These are phyloP conservation scores for Teleogryllus occipitalis DNA, from an alignment of 1,140 invertebrate species.

Conservation along the genomic window DNA sequence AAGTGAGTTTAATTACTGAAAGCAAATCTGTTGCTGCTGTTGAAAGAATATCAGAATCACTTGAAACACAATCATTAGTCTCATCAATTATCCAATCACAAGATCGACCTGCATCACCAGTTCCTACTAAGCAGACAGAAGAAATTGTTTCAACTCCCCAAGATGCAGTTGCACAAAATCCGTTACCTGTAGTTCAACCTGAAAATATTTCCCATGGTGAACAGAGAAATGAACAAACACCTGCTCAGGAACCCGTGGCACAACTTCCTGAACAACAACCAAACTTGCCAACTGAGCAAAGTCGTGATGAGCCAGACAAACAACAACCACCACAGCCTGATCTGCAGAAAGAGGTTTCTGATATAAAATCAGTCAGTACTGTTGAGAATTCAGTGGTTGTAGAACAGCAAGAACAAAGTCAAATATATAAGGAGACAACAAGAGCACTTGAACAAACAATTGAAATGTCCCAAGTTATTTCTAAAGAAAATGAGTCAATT, in stretches of 20 bases:
- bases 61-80: conserved; percentile 3
- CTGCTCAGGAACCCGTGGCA: no score
- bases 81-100: background rate
- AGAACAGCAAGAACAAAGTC: background rate
- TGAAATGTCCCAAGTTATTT: background rate
- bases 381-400: background rate
- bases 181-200: background rate
- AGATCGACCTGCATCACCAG: conserved; percentile 14
- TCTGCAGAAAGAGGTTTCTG: background rate
- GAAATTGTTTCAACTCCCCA: background rate
- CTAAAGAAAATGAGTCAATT: background rate
- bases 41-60: conserved; percentile 7
- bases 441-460: background rate
- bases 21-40: background rate
- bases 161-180: no score
- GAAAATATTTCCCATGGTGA: no score
- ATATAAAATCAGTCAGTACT: background rate
- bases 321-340: background rate
- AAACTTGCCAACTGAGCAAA: background rate
- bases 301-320: background rate
- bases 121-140: conserved; percentile 2
- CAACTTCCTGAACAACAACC: background rate
- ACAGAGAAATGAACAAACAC: no score
- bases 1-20: conserved; percentile 16
- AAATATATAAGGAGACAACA: background rate